Conservation (phyloP, 37 sponge, comb jelly and placozoan species). For the Ianthella basta region DNA sequence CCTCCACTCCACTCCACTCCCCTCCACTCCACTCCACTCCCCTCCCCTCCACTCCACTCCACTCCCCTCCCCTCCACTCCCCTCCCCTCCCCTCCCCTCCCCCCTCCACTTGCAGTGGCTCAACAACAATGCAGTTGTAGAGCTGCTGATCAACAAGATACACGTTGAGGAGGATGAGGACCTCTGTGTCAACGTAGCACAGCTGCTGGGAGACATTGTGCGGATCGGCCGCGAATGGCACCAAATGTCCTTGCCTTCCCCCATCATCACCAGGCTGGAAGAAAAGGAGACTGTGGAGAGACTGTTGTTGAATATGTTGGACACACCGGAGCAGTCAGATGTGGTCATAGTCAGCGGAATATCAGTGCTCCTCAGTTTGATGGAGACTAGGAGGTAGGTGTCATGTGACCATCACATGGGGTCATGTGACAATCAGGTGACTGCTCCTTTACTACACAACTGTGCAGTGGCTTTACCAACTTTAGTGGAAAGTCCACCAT, state of each 20-base stretch:
- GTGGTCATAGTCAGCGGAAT: conserved; percentile 67
- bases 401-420: neutral
- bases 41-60: neutral
- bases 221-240: conserved; percentile 67
- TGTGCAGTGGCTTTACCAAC: too few relatives aligned
- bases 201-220: conserved; percentile 78
- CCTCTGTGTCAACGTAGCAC: conserved; percentile 76
- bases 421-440: neutral
- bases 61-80: too few relatives aligned
- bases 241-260: conserved; percentile 58
- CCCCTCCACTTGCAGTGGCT: conserved; percentile 69
- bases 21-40: too few relatives aligned
- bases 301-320: conserved; percentile 72
- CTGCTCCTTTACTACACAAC: too few relatives aligned
- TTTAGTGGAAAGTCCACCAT: too few relatives aligned
- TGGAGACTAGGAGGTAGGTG: conserved; percentile 59
- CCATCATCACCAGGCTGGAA: conserved; percentile 60
- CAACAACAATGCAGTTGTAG: conserved; percentile 63
- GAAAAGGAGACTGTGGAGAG: conserved; percentile 55
- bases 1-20: too few relatives aligned
- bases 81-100: neutral
- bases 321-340: conserved; percentile 39
- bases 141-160: conserved; percentile 65
- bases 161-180: conserved; percentile 37
- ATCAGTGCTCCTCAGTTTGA: conserved; percentile 51